A percentile compares a stretch with the other conserved stretches of the same genome.
Conservation (phyloP, 2,888 invertebrate species). For the Sialis lutaria region DNA sequence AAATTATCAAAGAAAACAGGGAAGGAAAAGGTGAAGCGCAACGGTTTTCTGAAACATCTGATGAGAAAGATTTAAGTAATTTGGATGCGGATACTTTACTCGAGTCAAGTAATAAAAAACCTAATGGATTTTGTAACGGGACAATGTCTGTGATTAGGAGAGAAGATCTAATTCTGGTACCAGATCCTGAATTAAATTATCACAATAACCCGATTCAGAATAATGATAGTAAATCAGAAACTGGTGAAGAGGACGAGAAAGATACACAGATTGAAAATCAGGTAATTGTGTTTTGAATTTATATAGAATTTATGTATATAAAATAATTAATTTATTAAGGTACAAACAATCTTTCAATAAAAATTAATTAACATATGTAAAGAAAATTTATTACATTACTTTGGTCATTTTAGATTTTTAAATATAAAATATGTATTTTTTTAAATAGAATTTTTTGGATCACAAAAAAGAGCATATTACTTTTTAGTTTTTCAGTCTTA, state of each 20-base stretch:
- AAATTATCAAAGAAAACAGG: slow-evolving; percentile 32
- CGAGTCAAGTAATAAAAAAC: not conserved
- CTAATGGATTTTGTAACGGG: slow-evolving; percentile 20
- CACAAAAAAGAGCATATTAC: too few relatives aligned
- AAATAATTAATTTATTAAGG: not conserved
- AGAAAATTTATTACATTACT: not conserved
- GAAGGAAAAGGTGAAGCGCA: slow-evolving; percentile 31
- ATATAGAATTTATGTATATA: too few relatives aligned
- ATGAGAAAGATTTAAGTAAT: slow-evolving; percentile 1
- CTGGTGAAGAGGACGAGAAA: not conserved
- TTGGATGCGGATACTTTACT: not conserved
- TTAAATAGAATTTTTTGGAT: too few relatives aligned
- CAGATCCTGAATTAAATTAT: slow-evolving; percentile 33
- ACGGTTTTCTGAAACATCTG: slow-evolving; percentile 22
- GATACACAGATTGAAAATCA: slow-evolving; percentile 3
- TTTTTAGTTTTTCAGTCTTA: too few relatives aligned
- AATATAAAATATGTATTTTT: too few relatives aligned
- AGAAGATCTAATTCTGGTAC: slow-evolving; percentile 55
- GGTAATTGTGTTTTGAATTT: not conserved
- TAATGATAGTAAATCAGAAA: not conserved
- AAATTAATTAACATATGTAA: not conserved
- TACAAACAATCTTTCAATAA: too few relatives aligned
- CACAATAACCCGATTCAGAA: slow-evolving; percentile 9
- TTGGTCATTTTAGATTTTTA: too few relatives aligned
- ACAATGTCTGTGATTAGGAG: slow-evolving; percentile 48